Evolutionary conservation across 2,888 invertebrate genomes (phyloP).

Genomic region (Flexamia atlantica): DNA sequence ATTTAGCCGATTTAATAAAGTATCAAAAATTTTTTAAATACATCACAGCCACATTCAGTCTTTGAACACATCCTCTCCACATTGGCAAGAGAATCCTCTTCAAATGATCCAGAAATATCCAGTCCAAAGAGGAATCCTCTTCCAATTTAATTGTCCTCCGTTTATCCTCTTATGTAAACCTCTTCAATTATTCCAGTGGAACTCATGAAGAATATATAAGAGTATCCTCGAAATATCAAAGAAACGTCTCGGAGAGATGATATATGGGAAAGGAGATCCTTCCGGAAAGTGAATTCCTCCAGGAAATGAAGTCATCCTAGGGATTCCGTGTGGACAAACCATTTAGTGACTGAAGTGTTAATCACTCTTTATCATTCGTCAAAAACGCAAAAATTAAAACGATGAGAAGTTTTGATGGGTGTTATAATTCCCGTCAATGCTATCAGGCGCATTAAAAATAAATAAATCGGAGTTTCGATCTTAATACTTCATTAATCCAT

Average conservation of each 20-base stretch:
- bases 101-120: constrained; percentile 42
- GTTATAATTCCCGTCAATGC: neutral
- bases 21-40: constrained; percentile 16
- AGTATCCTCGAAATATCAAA: constrained; percentile 32
- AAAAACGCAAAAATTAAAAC: too few relatives aligned
- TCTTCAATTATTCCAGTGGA: constrained; percentile 53
- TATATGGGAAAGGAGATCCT: constrained; percentile 45
- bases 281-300: constrained; percentile 47
- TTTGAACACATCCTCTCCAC: neutral
- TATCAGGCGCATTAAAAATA: neutral
- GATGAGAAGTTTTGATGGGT: neutral
- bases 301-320: constrained; percentile 43
- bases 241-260: constrained; percentile 43
- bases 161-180: constrained; percentile 31
- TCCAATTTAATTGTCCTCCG: constrained; percentile 34
- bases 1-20: constrained; percentile 8
- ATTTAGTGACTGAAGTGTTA: constrained; percentile 35
- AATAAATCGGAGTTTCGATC: neutral
- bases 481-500: neutral
- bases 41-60: constrained; percentile 34
- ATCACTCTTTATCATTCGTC: too few relatives aligned
- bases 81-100: constrained; percentile 59
- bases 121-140: constrained; percentile 54
- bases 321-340: constrained; percentile 50
- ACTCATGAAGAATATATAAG: constrained; percentile 27